Evolutionary conservation across 92 coral and sea anemone genomes (phyloP).

Genomic region (Diadumene lineata): DNA sequence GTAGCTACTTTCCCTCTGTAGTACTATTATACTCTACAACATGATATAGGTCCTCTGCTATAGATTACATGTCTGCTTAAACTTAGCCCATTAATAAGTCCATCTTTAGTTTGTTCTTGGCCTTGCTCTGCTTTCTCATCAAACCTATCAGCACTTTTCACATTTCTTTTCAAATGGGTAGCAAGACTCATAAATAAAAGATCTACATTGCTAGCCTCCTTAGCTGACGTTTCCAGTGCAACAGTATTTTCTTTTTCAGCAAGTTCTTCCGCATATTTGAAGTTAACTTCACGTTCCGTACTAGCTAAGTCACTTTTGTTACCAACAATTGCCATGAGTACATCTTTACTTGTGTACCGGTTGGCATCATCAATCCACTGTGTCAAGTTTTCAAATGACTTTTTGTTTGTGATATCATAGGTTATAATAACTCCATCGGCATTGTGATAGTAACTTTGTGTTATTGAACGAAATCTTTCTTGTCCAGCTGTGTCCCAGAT

Average conservation of each 20-base stretch:
- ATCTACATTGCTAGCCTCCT: slow-evolving; percentile 93
- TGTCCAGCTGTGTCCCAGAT: slow-evolving; percentile 99
- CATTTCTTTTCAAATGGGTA: slow-evolving; percentile 73
- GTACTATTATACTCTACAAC: slow-evolving; percentile 84
- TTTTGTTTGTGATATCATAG: slow-evolving; percentile 85
- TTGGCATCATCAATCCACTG: slow-evolving; percentile 91
- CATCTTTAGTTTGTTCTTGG: slow-evolving; percentile 32
- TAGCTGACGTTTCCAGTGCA: slow-evolving; percentile 97
- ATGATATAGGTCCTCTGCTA: slow-evolving; percentile 75
- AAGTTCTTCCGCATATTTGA: slow-evolving; percentile 67
- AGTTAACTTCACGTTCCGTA: slow-evolving; percentile 71
- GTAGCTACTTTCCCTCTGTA: neutral
- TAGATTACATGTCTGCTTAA: slow-evolving; percentile 73
- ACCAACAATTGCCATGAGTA: slow-evolving; percentile 85
- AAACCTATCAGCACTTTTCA: slow-evolving; percentile 55
- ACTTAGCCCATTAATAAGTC: slow-evolving; percentile 58
- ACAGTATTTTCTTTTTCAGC: slow-evolving; percentile 76
- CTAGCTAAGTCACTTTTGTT: slow-evolving; percentile 84
- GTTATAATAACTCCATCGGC: slow-evolving; percentile 94
- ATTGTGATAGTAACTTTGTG: slow-evolving; percentile 95
- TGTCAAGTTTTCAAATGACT: slow-evolving; percentile 82
- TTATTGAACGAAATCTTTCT: slow-evolving; percentile 93
- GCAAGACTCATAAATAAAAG: slow-evolving; percentile 88
- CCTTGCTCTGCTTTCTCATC: slow-evolving; percentile 47
- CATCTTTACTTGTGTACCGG: slow-evolving; percentile 89